Evolutionary conservation across 2,888 invertebrate genomes (phyloP), one percentile per base, ranked within the genome.

Genomic region (Drosophila atripex): DNA sequence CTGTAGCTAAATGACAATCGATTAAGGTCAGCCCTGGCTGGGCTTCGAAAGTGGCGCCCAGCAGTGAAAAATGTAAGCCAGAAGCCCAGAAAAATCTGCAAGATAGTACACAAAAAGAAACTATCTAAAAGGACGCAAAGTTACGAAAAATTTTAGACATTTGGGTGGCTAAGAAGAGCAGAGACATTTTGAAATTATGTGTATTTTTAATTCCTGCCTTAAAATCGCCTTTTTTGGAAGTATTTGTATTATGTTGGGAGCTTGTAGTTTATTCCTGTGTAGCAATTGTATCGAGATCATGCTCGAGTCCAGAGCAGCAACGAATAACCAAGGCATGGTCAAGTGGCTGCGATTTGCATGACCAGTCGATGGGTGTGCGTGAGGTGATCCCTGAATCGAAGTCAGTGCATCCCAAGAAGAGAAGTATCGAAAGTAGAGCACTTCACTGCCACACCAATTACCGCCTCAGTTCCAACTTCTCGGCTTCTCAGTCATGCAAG

Each of bases 331-430:
- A 25, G 47, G 21, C 61, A 52, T 73, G 73, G 57, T 76, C 73
- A 72, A 78, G 77, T 58, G 84, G 70, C 80, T 53, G 61, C 79
- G 85, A 84, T 83, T 88, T 83, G 83, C 83, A 86, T 83, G 87
- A 83, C 78, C 80, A 84, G 77, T 83, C 53, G 76, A 69, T 72
- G 72, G 86, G 74, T 83, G 74, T 83, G 88, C 86, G 84, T 88
- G 77, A 58, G 55, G 64, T 71, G 61, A 64, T 68, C 63, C 66
- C 66, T 61, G 45, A 69, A 77, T 57, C 69, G 45, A 74, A 74
- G 46, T 45, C 21, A 21, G 57, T 54, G 41, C 53, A 50, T 55
- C 43, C 55, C 54, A 28, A 30, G 55, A 57, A 66, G 74, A 54
- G 71, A 68, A 78, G 76, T 63, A 63, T 30, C 51, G 58, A 84